Evolutionary conservation across 2,888 invertebrate genomes (phyloP).

Genomic region (Hemithea aestivaria): DNA sequence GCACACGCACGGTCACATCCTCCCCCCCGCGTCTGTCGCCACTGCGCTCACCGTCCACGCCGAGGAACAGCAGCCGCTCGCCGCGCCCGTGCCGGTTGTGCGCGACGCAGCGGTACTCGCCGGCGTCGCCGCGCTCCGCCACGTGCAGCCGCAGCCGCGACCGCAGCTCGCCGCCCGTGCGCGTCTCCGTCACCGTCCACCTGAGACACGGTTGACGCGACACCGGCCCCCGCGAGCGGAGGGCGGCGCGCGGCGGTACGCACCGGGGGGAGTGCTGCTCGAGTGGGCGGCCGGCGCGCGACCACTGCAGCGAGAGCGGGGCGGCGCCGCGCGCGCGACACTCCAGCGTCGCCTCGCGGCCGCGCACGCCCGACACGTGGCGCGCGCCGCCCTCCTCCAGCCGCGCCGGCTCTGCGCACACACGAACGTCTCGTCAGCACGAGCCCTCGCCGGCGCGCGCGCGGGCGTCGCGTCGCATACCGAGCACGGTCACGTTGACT

Average conservation of each 20-base stretch:
- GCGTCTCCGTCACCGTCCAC: constrained; percentile 82
- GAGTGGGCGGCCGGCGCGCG: constrained; percentile 82
- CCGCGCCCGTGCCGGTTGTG: constrained; percentile 84
- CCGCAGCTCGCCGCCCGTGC: constrained; percentile 82
- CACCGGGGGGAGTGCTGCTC: constrained; percentile 81
- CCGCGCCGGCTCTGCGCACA: constrained; percentile 82
- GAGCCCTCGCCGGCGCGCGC: too few species aligned
- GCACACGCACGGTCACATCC: too few species aligned
- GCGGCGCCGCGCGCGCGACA: constrained; percentile 89
- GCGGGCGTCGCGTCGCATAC: too few species aligned
- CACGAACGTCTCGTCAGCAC: too few species aligned
- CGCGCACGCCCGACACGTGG: constrained; percentile 80
- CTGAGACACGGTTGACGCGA: constrained; percentile 28
- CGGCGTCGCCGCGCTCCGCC: constrained; percentile 84
- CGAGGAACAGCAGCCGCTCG: constrained; percentile 81
- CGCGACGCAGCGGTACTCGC: constrained; percentile 85
- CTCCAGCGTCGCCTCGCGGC: constrained; percentile 77
- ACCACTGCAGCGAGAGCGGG: constrained; percentile 88
- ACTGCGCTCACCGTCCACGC: constrained; percentile 84
- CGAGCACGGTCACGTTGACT: constrained; percentile 88
- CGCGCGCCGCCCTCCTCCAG: constrained; percentile 81
- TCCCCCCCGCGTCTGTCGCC: too few species aligned
- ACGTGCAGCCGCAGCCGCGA: constrained; percentile 82
- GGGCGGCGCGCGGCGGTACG: background rate
- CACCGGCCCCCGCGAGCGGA: background rate